Conservation (phyloP, 2,888 invertebrate species). For the Cantharis lateralis region DNA sequence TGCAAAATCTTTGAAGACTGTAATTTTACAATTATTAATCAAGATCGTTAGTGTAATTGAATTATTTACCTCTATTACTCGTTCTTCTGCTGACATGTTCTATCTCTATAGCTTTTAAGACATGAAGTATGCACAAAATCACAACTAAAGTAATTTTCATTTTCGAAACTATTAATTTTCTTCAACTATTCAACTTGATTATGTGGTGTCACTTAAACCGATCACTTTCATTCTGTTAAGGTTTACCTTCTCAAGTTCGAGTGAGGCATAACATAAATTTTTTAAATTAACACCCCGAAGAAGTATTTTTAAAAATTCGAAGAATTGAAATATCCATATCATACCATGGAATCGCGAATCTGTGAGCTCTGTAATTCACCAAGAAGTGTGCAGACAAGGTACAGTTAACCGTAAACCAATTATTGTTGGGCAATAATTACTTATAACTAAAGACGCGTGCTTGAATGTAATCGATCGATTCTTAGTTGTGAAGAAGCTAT, state of each 20-base stretch:
- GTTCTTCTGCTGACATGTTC: constrained; percentile 18
- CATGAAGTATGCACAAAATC: constrained; percentile 44
- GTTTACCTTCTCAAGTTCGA: not conserved
- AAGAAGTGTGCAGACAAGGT: not conserved
- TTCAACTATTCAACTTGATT: not conserved
- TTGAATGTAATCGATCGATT: constrained; percentile 14
- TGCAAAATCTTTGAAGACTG: no score
- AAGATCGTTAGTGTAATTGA: not conserved
- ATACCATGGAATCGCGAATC: not conserved
- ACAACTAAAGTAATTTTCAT: constrained; percentile 43
- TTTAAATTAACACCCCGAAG: not conserved
- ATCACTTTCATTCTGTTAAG: constrained; percentile 7
- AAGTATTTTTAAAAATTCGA: not conserved
- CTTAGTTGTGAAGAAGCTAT: constrained; percentile 33
- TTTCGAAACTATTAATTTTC: constrained; percentile 27
- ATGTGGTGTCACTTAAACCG: constrained; percentile 3
- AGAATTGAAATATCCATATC: not conserved
- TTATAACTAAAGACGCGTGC: constrained; percentile 8
- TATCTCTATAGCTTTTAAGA: constrained; percentile 37
- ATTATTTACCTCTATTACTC: constrained; percentile 40
- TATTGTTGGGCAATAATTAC: not conserved
- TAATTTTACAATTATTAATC: not conserved
- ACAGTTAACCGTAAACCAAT: not conserved
- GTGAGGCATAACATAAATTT: not conserved
- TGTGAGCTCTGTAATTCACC: not conserved